Evolutionary conservation across 2,888 invertebrate species (phyloP).

Genomic region (Heliconius aoede): DNA sequence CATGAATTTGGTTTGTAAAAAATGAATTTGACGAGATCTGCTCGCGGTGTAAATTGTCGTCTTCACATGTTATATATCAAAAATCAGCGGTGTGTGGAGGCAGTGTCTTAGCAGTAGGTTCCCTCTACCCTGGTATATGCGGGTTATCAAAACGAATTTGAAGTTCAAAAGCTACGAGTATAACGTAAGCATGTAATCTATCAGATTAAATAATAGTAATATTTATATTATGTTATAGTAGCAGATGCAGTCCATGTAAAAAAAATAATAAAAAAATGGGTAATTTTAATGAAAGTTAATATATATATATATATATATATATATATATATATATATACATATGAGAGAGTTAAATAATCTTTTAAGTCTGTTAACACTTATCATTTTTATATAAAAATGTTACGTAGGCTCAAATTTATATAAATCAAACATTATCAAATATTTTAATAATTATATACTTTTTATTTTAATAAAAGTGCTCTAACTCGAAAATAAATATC

Average conservation of each 20-base stretch:
- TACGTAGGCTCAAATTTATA: constrained; percentile 12
- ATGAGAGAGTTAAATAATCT: not conserved
- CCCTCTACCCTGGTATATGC: not conserved
- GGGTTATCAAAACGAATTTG: not conserved
- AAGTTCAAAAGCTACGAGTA: not conserved
- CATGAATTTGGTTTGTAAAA: no score
- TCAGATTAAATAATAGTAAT: not conserved
- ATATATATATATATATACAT: no score
- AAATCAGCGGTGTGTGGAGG: not conserved
- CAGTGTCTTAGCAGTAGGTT: not conserved
- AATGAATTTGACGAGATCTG: not conserved
- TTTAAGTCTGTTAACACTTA: constrained; percentile 12
- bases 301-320: no score
- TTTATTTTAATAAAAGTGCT: no score
- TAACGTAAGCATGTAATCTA: not conserved
- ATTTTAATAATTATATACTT: not conserved
- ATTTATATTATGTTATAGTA: not conserved
- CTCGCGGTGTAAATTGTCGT: not conserved
- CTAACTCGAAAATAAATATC: no score
- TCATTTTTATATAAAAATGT: not conserved
- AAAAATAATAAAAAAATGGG: no score
- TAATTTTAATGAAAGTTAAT: no score
- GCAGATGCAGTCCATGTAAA: no score
- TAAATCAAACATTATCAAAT: no score
- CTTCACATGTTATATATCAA: no score